Evolutionary conservation across 2,888 invertebrate species (phyloP).

Genomic region (Plemyria rubiginata): DNA sequence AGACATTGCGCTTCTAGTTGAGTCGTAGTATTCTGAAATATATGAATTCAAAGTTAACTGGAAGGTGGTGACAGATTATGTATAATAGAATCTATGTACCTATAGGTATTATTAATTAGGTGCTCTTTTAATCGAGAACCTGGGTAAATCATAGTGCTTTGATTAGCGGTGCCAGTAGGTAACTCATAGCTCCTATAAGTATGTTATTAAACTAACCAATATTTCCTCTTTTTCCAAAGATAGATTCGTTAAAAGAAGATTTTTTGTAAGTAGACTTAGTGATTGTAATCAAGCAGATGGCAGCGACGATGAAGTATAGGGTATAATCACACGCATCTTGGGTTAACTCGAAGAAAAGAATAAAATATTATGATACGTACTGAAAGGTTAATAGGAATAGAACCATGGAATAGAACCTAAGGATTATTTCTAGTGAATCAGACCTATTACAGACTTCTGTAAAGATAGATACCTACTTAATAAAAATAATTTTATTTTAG

Average conservation of each 20-base stretch:
- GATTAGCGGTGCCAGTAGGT: too few species aligned
- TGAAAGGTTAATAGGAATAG: too few species aligned
- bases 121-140: too few species aligned
- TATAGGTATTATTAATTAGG: too few species aligned
- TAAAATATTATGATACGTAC: neutral
- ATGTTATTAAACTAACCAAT: slow-evolving; percentile 64
- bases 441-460: too few species aligned
- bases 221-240: slow-evolving; percentile 93
- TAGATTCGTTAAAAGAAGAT: slow-evolving; percentile 95
- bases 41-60: neutral
- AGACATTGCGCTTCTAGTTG: slow-evolving; percentile 88
- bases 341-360: slow-evolving; percentile 23
- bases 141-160: too few species aligned
- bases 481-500: too few species aligned
- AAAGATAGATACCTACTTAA: too few species aligned
- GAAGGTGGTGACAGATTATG: too few species aligned
- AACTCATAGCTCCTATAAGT: neutral
- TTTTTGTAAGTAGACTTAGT: slow-evolving; percentile 91
- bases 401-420: too few species aligned
- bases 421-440: too few species aligned
- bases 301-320: slow-evolving; percentile 65
- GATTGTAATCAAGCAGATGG: slow-evolving; percentile 67
- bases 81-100: too few species aligned
- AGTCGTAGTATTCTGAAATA: slow-evolving; percentile 88
- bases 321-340: slow-evolving; percentile 52